Evolutionary conservation across 2,113 vertebrate genomes (phyloP), one percentile per base, ranked within the genome.

Genomic region (Apteryx mantelli): DNA sequence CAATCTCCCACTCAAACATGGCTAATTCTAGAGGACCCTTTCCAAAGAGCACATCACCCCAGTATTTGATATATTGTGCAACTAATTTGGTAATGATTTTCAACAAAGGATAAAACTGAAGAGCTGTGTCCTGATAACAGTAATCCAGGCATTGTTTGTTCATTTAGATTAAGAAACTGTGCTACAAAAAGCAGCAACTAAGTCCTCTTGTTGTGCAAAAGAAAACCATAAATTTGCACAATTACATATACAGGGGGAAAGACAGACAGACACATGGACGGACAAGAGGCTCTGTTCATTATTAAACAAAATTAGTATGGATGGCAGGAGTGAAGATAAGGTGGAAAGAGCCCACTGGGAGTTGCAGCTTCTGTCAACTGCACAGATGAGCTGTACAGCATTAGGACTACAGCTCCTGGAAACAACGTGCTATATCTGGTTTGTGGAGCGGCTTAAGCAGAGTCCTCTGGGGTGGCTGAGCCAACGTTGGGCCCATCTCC

Each of bases 321-420:
- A 12, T 22, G 21, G 15, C 1, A 73, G 2, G 17, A 5, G 32
- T 21, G 32, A 30, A 68, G 11, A 38, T 30, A 65, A 48, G 26
- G 13, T 44, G 66, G 44, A 73, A 79, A 20, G 32, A 73, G 3
- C 18, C 16, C 25, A 32, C 9, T 61, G 34, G 19, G 61, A 66
- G 17, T 21, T 56, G 46, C 20, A 55, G 5, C 12, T 30, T 32
- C 48, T 24, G 36, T 4, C 1, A 0, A 5, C 21, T 9, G 38
- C 36, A 16, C 44, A 38, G 18, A 24, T 60, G 44, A 83, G 65
- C 21, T 46, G 52, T 52, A 48, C 0, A 3, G 20, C 0, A 0
- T 4, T 20, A 28, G 38, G 38, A 48, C 18, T 30, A 28, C 38
- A 53, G 22, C 28, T 56, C 55, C 30, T 15, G 28, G 55, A 32